These are phyloP conservation scores for Harpegnathos saltator DNA, from an alignment of 1,140 invertebrate genomes.

Conservation along the genomic window DNA sequence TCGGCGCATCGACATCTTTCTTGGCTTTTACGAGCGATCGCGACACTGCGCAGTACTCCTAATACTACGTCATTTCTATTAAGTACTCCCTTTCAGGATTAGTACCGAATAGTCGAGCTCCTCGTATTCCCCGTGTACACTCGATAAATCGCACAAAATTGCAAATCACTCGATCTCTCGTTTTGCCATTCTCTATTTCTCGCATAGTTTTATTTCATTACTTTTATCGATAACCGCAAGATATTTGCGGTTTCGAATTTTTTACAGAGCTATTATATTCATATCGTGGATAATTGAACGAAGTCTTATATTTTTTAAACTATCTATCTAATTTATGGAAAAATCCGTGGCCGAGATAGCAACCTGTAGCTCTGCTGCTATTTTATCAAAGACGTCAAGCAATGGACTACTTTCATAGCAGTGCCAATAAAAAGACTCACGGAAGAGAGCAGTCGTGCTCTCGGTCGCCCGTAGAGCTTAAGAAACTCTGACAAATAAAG, in stretches of 20 bases:
- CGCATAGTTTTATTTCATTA: too few species aligned
- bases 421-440: conserved; percentile 33
- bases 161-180: too few species aligned
- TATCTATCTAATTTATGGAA: conserved; percentile 38
- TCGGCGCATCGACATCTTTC: not conserved
- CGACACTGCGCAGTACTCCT: not conserved
- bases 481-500: conserved; percentile 78
- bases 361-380: conserved; percentile 9
- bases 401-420: conserved; percentile 44
- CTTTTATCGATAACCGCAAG: not conserved
- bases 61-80: conserved; percentile 1
- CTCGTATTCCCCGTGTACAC: not conserved
- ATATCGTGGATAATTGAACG: not conserved
- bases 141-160: not conserved
- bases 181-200: too few species aligned
- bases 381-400: conserved; percentile 54
- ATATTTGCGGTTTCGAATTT: not conserved
- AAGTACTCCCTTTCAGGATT: not conserved
- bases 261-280: not conserved
- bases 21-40: conserved; percentile 3
- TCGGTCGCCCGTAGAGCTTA: conserved; percentile 61
- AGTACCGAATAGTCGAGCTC: not conserved
- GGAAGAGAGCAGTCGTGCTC: conserved; percentile 31
- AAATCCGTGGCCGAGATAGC: conserved; percentile 3
- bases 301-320: not conserved